Evolutionary conservation across 2,113 vertebrate species (phyloP).

Genomic region (Sarotherodon lohbergeri): DNA sequence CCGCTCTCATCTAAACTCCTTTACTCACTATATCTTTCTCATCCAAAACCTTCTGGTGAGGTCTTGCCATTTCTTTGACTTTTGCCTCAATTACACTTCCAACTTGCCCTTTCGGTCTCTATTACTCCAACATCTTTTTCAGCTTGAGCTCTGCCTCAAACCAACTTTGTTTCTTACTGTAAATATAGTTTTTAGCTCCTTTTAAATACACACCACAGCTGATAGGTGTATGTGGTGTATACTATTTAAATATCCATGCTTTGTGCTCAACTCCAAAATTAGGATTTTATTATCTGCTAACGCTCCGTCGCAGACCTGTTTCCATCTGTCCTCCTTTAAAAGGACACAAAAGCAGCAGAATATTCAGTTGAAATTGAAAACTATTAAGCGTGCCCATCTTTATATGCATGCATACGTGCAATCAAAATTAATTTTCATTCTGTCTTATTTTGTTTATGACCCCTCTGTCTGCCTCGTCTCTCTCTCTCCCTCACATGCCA

Average conservation of each 20-base stretch:
- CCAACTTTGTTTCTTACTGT: not conserved
- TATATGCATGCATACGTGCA: not conserved
- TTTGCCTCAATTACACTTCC: not conserved
- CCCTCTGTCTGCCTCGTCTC: not conserved
- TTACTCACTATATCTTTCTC: not conserved
- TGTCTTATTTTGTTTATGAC: constrained; percentile 31
- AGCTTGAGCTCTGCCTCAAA: not conserved
- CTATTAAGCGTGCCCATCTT: not conserved
- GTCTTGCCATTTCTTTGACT: not conserved
- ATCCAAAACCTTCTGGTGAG: not conserved
- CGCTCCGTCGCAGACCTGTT: not conserved
- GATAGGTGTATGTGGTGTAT: not conserved
- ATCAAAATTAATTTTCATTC: constrained; percentile 26
- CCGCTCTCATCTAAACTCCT: not conserved
- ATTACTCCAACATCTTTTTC: not conserved
- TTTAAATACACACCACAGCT: fast-evolving
- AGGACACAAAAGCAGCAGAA: not conserved
- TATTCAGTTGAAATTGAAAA: not conserved
- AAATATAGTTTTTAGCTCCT: not conserved
- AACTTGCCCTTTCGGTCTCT: not conserved
- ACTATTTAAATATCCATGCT: not conserved
- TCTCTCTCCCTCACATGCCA: not conserved
- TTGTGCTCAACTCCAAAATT: not conserved
- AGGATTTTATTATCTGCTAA: not conserved
- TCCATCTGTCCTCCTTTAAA: not conserved